Evolutionary conservation across 2,888 invertebrate genomes (phyloP), one percentile per base, ranked within the genome.

Genomic region (Tenthredo livida): DNA sequence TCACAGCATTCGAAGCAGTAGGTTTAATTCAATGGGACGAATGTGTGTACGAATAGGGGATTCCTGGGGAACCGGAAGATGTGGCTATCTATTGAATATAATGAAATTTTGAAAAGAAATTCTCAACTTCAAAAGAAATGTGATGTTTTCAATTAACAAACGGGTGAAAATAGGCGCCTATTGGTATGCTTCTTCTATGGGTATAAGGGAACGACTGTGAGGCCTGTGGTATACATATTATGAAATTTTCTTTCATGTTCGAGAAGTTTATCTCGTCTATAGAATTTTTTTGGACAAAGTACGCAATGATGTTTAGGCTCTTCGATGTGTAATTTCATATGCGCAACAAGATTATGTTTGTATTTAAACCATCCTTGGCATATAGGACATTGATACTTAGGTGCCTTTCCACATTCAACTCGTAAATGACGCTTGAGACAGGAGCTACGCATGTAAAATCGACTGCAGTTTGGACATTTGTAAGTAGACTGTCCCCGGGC

Each of bases 381-480:
- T 50, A 92, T 89, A 7, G 89, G 89, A 87, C 94, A 94, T 73
- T 92, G 92, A 86, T 93, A 93, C 84, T 92, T 92, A 1, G 93
- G 94, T 17, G 92, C 91, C 70, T 93, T 91, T 37, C 94, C 93
- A 84, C 94, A 94, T 85, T 94, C 93, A 84, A 92, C 91, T 10
- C 92, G 90, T 15, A 93, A 86, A 85, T 93, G 93, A 1, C 92
- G 90, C 58, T 88, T 91, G 85, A 92, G 85, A 85, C 91, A 92
- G 47, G 92, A 92, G 2, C 89, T 88, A 43, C 92, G 87, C 89
- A 91, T 91, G 88, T 93, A 93, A 86, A 90, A 90, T 70, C 93
- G 92, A 85, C 88, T 90, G 88, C 95, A 95, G 91, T 94, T 95
- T 80, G 95, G 95, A 91, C 96, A 96, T 90, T 94, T 94, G 94